Evolutionary conservation across 1,140 invertebrate genomes (phyloP).

Genomic region (Diabrotica virgifera): DNA sequence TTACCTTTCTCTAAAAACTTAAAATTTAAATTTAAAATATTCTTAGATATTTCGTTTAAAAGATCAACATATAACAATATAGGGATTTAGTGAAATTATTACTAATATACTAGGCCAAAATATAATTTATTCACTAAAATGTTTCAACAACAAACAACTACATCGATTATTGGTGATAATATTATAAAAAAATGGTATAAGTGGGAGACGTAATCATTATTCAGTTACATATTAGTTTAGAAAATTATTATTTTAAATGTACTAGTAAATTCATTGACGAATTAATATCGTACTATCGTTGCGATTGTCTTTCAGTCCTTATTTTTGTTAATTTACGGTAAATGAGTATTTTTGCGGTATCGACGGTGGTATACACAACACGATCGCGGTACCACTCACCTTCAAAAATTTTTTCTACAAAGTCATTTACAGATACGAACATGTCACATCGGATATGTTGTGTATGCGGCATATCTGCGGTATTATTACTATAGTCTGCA

Average conservation of each 20-base stretch:
- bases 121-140: no score
- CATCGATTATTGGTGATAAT: no score
- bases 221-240: background rate
- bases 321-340: background rate
- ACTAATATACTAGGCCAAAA: no score
- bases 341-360: no score
- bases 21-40: no score
- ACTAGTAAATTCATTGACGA: constrained; percentile 19
- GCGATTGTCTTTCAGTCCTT: constrained; percentile 16
- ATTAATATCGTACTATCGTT: constrained; percentile 26
- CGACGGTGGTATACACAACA: constrained; percentile 4
- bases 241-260: constrained; percentile 3
- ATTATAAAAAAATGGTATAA: no score
- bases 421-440: constrained; percentile 18
- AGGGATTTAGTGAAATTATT: no score
- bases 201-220: no score
- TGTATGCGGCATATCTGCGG: constrained; percentile 19
- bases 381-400: constrained; percentile 12
- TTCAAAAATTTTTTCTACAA: background rate
- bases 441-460: constrained; percentile 44
- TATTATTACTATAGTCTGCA: constrained; percentile 20
- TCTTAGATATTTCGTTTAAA: no score
- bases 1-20: no score
- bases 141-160: no score
- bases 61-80: no score